These are phyloP conservation scores for Macrotrachela quadricornifera DNA, from an alignment of 1,140 invertebrate species.

Conservation along the genomic window DNA sequence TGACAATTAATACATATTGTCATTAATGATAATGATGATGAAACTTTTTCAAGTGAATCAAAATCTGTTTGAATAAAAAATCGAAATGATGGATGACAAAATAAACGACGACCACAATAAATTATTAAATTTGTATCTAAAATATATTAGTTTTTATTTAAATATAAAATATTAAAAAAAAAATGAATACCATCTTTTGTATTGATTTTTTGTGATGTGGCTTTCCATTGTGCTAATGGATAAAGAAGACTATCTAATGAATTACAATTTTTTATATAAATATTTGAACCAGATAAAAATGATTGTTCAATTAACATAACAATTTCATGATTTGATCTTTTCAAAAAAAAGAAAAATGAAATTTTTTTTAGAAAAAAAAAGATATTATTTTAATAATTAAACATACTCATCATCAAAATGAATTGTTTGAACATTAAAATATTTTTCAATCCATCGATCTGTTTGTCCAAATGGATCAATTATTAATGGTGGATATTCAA, in stretches of 20 bases:
- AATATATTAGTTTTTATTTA: neutral
- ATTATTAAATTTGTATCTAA: constrained; percentile 5
- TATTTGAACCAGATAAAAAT: constrained; percentile 4
- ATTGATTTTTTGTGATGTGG: neutral
- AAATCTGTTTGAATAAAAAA: neutral
- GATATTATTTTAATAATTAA: neutral
- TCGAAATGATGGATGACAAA: constrained; percentile 1
- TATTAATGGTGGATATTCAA: neutral
- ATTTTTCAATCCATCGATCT: neutral
- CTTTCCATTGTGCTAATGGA: constrained; percentile 4
- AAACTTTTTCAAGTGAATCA: neutral
- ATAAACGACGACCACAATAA: constrained; percentile 4
- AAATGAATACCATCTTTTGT: too few species aligned
- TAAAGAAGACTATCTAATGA: constrained; percentile 4
- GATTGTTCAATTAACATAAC: constrained; percentile 4
- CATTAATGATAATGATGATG: neutral
- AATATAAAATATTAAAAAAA: neutral
- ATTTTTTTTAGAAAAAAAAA: neutral
- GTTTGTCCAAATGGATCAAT: constrained; percentile 4
- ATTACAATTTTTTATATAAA: neutral
- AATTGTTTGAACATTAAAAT: neutral
- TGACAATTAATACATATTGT: neutral
- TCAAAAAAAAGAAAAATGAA: neutral
- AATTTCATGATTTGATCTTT: neutral
- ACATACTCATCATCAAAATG: neutral